phyloP scores from a whole-genome alignment of 2,888 invertebrate species.

The Blastobasis adustella region DNA sequence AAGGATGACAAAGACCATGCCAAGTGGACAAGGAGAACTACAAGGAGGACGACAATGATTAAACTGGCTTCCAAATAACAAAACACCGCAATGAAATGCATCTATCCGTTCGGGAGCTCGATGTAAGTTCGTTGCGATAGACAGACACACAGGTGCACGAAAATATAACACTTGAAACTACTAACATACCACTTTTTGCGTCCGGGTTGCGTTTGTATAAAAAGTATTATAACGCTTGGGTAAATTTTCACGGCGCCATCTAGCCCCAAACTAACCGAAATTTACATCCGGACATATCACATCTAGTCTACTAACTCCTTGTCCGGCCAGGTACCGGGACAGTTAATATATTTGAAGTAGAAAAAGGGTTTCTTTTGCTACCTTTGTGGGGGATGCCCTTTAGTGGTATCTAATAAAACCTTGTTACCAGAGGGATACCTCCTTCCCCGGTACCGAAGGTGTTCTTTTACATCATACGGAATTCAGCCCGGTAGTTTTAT shows the following conservation, averaged over 20 bases:
- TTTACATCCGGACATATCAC: background rate
- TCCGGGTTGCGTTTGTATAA: no score
- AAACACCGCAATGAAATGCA: no score
- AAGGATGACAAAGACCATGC: no score
- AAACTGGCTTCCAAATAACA: no score
- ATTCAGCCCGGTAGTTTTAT: constrained; percentile 71
- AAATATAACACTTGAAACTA: no score
- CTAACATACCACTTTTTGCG: no score
- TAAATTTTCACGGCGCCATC: background rate
- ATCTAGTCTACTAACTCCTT: constrained; percentile 13
- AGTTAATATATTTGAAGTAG: constrained; percentile 75
- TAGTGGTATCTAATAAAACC: constrained; percentile 75
- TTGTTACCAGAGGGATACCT: constrained; percentile 75
- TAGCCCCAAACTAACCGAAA: background rate
- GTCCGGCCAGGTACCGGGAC: constrained; percentile 56
- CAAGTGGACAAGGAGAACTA: no score
- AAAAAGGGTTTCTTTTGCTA: constrained; percentile 71
- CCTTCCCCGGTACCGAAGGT: constrained; percentile 74
- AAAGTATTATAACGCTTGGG: constrained; percentile 12
- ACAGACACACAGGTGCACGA: no score
- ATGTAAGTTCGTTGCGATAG: no score
- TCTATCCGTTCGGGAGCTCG: no score
- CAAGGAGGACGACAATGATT: no score
- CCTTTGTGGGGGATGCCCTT: constrained; percentile 73
- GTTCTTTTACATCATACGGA: constrained; percentile 74